Evolutionary conservation across 2,113 vertebrate genomes (phyloP), one percentile per base, ranked within the genome.

Genomic region (Coracopsis vasa): DNA sequence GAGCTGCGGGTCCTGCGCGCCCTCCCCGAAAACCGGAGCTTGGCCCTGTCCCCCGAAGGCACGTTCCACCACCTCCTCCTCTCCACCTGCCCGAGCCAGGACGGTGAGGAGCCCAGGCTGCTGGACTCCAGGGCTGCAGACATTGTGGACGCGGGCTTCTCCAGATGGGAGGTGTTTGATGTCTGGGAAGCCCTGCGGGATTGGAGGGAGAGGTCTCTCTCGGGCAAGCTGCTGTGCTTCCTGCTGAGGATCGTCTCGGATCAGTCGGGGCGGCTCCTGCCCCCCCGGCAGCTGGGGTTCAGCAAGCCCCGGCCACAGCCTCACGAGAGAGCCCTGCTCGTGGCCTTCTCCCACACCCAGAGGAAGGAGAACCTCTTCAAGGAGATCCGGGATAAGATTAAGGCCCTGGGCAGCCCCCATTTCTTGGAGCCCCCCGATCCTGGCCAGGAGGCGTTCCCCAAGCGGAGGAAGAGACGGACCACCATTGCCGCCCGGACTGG

Each of bases 101-200:
- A 86, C 0, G 53, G 72, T 4, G 42, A 67, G 90, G 88, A 72
- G 53, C 95, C 96, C 11, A 89, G 35, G 48, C 96, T 98, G 70
- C 95, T 98, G 95, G 97, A 97, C 81, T 98, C 98, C 14, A 89
- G 98, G 54, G 97, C 98, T 9, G 97, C 98, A 0, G 97, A 98
- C 61, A 31, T 98, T 45, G 61, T 98, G 90, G 97, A 95, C 31
- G 2, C 29, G 0, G 85, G 69, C 53, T 94, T 79, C 54, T 84
- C 97, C 71, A 94, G 90, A 44, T 99, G 99, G 99, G 98, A 99
- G 77, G 98, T 98, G 74, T 99, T 99, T 83, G 98, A 99, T 39
- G 98, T 99, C 48, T 93, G 97, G 82, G 97, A 98, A 50, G 97
- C 97, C 9, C 73, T 99, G 94, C 92, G 88, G 86, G 94, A 82